These are phyloP conservation scores for Coryphaenoides rupestris DNA, from an alignment of 2,113 vertebrate species.

Conservation along the genomic window DNA sequence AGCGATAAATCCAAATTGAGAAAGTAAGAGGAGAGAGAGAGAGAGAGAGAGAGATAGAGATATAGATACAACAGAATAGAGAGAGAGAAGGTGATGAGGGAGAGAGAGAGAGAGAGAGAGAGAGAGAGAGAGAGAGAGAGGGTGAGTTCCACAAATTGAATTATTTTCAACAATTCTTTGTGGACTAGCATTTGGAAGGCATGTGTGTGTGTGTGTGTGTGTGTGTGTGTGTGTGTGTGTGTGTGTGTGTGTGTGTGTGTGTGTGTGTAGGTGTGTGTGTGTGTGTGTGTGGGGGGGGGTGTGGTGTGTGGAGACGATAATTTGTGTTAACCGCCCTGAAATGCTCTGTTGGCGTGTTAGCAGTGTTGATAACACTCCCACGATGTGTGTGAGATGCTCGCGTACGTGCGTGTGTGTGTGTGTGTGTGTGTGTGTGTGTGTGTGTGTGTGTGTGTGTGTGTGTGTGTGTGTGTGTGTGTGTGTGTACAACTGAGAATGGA, in stretches of 20 bases:
- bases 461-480: too few relatives aligned
- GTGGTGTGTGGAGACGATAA: slow-evolving; percentile 12
- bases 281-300: not conserved
- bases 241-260: not conserved
- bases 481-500: slow-evolving; percentile 30
- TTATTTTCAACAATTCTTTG: too few relatives aligned
- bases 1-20: too few relatives aligned
- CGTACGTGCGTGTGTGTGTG: slow-evolving; percentile 4
- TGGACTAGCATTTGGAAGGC: not conserved
- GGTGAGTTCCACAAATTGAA: too few relatives aligned
- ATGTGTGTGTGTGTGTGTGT: not conserved
- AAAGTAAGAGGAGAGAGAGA: too few relatives aligned
- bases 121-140: too few relatives aligned
- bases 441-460: slow-evolving; percentile 43
- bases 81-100: too few relatives aligned
- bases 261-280: not conserved
- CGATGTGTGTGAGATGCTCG: slow-evolving; percentile 44
- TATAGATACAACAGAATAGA: too few relatives aligned
- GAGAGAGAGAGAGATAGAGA: too few relatives aligned
- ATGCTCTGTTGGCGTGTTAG: slow-evolving; percentile 57
- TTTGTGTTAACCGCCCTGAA: slow-evolving; percentile 56
- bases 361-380: slow-evolving; percentile 43
- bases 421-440: not conserved
- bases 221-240: not conserved
- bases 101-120: too few relatives aligned